phyloP scores from a whole-genome alignment of 2,113 vertebrate genomes.

The Ardeotis arabs region DNA sequence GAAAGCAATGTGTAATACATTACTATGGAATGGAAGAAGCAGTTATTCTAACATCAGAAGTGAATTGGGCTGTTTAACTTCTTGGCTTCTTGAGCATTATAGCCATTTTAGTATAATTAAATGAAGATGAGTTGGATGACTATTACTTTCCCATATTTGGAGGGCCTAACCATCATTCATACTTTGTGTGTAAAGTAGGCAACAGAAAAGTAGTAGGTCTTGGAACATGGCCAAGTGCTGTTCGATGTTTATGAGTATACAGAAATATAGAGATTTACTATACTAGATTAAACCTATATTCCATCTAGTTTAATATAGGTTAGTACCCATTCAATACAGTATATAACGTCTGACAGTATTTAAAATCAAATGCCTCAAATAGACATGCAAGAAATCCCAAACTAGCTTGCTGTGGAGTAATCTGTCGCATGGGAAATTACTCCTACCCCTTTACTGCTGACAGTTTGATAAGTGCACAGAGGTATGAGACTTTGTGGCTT shows the following conservation, averaged over 20 bases:
- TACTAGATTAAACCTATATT: neutral
- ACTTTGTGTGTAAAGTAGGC: neutral
- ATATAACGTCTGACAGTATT: neutral
- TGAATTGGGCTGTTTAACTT: constrained; percentile 11
- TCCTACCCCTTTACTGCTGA: neutral
- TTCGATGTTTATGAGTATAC: neutral
- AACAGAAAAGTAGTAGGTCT: neutral
- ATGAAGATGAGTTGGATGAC: constrained; percentile 23
- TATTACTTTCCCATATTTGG: constrained; percentile 32
- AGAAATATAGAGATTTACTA: neutral
- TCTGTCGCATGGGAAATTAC: neutral
- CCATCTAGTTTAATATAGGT: neutral
- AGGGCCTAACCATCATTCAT: constrained; percentile 3
- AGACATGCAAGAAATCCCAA: neutral
- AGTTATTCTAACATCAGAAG: constrained; percentile 4
- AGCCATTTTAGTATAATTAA: constrained; percentile 45
- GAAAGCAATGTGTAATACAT: neutral
- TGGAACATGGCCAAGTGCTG: neutral
- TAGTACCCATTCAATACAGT: neutral
- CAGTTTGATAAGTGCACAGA: neutral
- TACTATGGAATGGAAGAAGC: neutral
- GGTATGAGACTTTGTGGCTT: neutral
- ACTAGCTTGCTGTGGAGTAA: neutral
- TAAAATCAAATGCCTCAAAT: neutral
- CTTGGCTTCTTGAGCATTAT: constrained; percentile 17